Conservation (phyloP, 37 sponge, comb jelly and placozoan species). For the Aphrocallistes beatrix region DNA sequence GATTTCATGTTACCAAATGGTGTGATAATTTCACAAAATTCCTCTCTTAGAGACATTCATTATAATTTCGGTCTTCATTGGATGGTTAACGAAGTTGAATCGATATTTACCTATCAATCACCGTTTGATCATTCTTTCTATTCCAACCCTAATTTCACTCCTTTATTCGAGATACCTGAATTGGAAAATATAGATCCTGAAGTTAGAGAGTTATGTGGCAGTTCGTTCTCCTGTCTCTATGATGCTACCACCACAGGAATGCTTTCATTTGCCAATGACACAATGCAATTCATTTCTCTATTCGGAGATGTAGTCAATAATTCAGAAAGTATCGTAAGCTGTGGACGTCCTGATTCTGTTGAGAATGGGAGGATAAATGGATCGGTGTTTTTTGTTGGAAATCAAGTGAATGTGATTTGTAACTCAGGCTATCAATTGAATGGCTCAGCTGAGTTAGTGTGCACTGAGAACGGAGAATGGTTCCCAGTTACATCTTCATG, state of each 20-base stretch:
- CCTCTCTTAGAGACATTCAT: not conserved
- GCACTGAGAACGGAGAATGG: no score
- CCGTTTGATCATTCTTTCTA: not conserved
- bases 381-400: not conserved
- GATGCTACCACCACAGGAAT: not conserved
- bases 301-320: not conserved
- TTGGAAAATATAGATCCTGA: not conserved
- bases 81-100: not conserved
- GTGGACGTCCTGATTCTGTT: not conserved
- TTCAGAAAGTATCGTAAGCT: not conserved
- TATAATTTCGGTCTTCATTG: not conserved
- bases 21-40: not conserved
- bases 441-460: no score
- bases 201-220: not conserved
- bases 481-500: no score
- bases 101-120: not conserved
- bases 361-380: not conserved
- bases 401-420: not conserved
- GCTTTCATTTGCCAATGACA: slow-evolving; percentile 13
- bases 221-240: not conserved
- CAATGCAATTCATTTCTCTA: not conserved
- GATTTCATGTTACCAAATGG: not conserved
- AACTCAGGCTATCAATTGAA: not conserved
- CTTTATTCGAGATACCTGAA: not conserved
- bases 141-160: not conserved